Base-by-base conservation (phyloP, 2,797 vertebrate genomes). In the Oryzias dopingdopingensis region DNA sequence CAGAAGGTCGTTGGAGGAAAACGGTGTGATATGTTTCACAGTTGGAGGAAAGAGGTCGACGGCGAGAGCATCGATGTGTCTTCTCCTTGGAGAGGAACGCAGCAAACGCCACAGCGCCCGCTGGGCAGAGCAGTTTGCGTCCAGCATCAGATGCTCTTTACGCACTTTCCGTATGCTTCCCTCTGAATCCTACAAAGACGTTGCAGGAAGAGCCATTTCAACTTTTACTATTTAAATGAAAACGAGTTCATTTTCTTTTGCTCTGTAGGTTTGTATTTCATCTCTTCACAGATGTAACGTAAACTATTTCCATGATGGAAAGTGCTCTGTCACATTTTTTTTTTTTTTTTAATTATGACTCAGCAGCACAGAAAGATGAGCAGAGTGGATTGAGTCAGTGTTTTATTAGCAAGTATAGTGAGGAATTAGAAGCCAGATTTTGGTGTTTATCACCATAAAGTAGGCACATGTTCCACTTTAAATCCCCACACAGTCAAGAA, bases 81-180 rank as follows among this genome's bases (percentile, higher is more conserved):
- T 79, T 81, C 66, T 88, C 88, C 82, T 76, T 73, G 83, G 82
- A 79, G 83, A 80, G 74, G 80, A 85, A 71, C 81, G 87, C 87
- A 84, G 88, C 80, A 76, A 81, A 88, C 80, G 87, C 88, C 87
- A 88, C 86, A 86, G 83, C 84, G 87, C 87, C 85, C 80, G 85
- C 83, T 88, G 88, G 85, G 87, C 86, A 87, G 81, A 85, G 84
- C 79, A 45, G 65, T 80, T 72, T 81, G 84, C 86, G 86, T 91
- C 82, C 86, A 77, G 82, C 86, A 80, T 58, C 67, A 85, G 79
- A 80, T 74, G 60, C 76, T 74, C 80, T 84, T 86, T 88, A 90
- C 89, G 88, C 86, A 88, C 81, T 67, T 84, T 87, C 75, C 89
- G 88, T 87, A 90, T 80, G 75, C 78, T 62, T 42, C 65, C 2